Percentiles rank a stretch among this genome's conserved stretches.
Conservation (phyloP, 2,797 vertebrate species). For the Anguilla megastoma region DNA sequence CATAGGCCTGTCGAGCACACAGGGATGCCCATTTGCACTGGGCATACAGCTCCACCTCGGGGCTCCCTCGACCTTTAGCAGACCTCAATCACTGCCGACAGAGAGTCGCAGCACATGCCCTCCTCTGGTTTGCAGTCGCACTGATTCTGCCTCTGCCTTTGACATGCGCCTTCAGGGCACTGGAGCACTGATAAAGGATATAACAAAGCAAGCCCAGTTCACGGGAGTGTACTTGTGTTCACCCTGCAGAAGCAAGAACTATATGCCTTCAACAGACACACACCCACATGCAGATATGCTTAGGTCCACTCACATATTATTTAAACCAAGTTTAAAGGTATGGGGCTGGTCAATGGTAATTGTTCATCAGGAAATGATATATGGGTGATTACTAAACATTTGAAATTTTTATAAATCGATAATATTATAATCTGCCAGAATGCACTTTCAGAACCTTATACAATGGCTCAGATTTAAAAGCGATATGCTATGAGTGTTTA, state of each 20-base stretch:
- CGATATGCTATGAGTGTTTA: not conserved
- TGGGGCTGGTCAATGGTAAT: not conserved
- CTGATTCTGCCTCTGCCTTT: slow-evolving; percentile 48
- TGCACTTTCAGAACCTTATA: not conserved
- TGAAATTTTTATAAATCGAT: not conserved
- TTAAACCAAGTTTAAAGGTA: not conserved
- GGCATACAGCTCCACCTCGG: slow-evolving; percentile 64
- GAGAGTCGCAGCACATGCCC: slow-evolving; percentile 52
- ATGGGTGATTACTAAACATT: not conserved
- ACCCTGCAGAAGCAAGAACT: not conserved
- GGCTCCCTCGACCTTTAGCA: slow-evolving; percentile 58
- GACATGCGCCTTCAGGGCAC: slow-evolving; percentile 54
- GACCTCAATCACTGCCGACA: slow-evolving; percentile 54
- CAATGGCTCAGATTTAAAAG: not conserved
- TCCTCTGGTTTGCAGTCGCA: slow-evolving; percentile 50
- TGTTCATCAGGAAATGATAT: not conserved
- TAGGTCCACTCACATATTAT: not conserved
- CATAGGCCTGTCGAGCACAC: slow-evolving; percentile 50
- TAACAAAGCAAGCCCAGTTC: not conserved
- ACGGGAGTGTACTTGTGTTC: not conserved
- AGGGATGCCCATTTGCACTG: slow-evolving; percentile 57
- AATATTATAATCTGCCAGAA: not conserved
- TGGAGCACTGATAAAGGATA: slow-evolving; percentile 24
- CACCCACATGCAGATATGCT: not conserved
- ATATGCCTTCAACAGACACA: not conserved